A percentile compares a stretch with the other conserved stretches of the same genome.
phyloP scores from a whole-genome alignment of 2,888 invertebrate genomes.

The Gandaritis pyraliata region DNA sequence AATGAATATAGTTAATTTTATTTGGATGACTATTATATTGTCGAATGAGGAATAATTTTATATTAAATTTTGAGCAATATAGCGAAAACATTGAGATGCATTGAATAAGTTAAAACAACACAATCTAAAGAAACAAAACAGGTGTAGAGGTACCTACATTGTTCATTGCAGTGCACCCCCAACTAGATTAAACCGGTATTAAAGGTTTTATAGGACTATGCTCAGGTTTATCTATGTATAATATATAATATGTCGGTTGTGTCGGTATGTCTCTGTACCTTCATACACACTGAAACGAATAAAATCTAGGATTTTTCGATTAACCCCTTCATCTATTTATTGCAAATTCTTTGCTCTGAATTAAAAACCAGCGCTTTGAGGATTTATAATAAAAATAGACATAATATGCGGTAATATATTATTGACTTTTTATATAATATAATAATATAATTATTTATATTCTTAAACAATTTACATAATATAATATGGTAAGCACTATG shows the following conservation, averaged over 20 bases:
- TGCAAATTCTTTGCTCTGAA: no score
- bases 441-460: no score
- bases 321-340: no score
- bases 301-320: no score
- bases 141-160: not conserved
- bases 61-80: not conserved
- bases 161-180: not conserved
- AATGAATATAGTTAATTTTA: not conserved
- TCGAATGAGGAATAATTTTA: not conserved
- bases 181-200: conserved; percentile 13
- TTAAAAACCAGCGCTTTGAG: no score
- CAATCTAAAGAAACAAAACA: not conserved
- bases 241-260: not conserved
- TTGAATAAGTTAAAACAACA: not conserved
- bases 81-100: not conserved
- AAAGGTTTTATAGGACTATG: conserved; percentile 4
- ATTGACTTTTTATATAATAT: no score
- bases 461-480: no score
- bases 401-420: no score
- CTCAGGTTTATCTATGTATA: not conserved
- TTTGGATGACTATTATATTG: not conserved
- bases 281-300: no score
- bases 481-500: no score
- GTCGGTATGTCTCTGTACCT: not conserved
- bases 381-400: no score